Conservation (phyloP, 2,797 vertebrate species). For the Pseudopleuronectes americanus region DNA sequence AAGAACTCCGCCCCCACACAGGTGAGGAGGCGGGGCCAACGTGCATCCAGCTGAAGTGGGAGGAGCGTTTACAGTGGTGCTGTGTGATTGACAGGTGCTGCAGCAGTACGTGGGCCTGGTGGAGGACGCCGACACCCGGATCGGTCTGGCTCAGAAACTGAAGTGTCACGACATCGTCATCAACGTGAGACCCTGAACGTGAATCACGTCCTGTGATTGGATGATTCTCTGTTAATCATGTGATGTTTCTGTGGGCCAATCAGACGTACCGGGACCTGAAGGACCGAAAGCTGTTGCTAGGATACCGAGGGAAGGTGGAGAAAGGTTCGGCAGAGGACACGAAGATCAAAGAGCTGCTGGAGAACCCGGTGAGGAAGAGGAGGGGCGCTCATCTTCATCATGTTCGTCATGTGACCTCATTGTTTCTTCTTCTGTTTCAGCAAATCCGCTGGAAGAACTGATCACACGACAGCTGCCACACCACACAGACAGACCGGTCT, state of each 20-base stretch:
- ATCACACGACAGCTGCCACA: too few relatives aligned
- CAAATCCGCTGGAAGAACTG: conserved; percentile 98
- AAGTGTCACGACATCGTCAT: conserved; percentile 97
- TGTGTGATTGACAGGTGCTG: conserved; percentile 83
- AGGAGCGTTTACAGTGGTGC: not conserved
- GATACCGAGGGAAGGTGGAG: conserved; percentile 90
- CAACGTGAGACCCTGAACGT: conserved; percentile 82
- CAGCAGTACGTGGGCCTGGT: conserved; percentile 92
- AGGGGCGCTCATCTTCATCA: not conserved
- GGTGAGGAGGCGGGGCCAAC: conserved; percentile 70
- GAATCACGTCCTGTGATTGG: not conserved
- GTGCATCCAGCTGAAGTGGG: not conserved
- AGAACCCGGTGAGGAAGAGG: conserved; percentile 74
- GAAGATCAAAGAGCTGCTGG: conserved; percentile 89
- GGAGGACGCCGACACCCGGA: conserved; percentile 87
- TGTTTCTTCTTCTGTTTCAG: conserved; percentile 76
- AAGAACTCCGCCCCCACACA: conserved; percentile 92
- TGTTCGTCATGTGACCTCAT: not conserved
- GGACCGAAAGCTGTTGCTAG: conserved; percentile 90
- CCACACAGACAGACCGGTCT: too few relatives aligned
- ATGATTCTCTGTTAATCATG: not conserved
- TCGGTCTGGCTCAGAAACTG: conserved; percentile 91
- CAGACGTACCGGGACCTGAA: conserved; percentile 93
- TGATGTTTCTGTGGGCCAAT: conserved; percentile 41
- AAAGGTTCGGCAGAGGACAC: conserved; percentile 87